Percentiles rank a stretch among this genome's conserved stretches.
These are phyloP conservation scores for Hipparchia semele DNA, from an alignment of 2,888 invertebrate genomes.

Conservation along the genomic window DNA sequence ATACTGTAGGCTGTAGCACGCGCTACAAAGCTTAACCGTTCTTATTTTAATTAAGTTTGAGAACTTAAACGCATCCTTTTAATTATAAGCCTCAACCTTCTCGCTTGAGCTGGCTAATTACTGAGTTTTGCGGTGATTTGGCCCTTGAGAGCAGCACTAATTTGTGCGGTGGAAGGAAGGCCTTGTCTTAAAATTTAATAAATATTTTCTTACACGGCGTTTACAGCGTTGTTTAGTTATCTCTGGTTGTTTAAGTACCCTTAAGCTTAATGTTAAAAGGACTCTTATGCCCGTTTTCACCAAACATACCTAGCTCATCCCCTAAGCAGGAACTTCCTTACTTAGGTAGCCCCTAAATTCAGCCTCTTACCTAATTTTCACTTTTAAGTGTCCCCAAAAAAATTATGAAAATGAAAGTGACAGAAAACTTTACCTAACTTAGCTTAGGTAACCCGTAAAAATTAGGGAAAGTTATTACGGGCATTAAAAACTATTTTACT, in stretches of 20 bases:
- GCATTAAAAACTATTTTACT: no score
- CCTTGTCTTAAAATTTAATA: conserved; percentile 7
- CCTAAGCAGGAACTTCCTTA: no score
- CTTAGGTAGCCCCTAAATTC: no score
- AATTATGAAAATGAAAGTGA: no score
- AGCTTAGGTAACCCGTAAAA: no score
- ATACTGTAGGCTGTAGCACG: not conserved
- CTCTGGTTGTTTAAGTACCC: not conserved
- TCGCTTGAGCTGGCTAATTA: conserved; percentile 57
- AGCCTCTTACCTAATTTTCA: no score
- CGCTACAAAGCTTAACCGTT: conserved; percentile 30
- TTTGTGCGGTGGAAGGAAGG: conserved; percentile 29
- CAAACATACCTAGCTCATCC: no score
- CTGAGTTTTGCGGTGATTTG: conserved; percentile 49
- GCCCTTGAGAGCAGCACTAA: conserved; percentile 40
- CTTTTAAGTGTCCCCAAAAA: no score
- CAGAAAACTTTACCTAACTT: no score
- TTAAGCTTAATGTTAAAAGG: not conserved
- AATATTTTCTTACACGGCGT: not conserved
- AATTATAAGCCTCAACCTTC: conserved; percentile 59
- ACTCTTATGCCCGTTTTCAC: no score
- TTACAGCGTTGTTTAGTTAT: not conserved
- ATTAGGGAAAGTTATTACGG: no score
- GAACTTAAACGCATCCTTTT: conserved; percentile 63
- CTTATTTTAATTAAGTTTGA: conserved; percentile 53